A percentile compares a stretch with the other conserved stretches of the same genome.
These are phyloP conservation scores for Tipula lateralis DNA, from an alignment of 2,888 invertebrate genomes.

Conservation along the genomic window DNA sequence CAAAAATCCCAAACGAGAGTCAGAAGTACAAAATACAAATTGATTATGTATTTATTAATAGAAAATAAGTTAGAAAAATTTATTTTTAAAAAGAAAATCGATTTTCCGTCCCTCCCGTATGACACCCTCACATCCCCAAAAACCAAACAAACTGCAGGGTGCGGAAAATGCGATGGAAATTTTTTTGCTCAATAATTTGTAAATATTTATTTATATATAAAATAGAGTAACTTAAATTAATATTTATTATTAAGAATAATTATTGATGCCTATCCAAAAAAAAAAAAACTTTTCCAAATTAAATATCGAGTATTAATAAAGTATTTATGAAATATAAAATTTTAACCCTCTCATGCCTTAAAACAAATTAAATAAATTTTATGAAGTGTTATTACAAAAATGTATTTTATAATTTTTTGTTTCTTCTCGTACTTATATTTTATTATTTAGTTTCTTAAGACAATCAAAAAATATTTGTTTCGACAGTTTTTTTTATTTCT, in stretches of 20 bases:
- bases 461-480: background rate
- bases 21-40: background rate
- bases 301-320: background rate
- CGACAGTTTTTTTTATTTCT: background rate
- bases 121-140: background rate
- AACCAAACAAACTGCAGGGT: background rate
- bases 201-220: background rate
- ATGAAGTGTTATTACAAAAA: background rate
- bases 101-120: background rate
- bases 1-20: background rate
- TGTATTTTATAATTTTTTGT: background rate
- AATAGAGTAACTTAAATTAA: background rate
- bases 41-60: background rate
- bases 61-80: background rate
- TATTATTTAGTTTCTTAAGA: background rate
- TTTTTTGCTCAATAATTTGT: background rate
- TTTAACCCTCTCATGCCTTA: constrained; percentile 19
- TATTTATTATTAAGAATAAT: background rate
- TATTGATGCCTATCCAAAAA: constrained; percentile 7
- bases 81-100: background rate
- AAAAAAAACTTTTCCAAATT: background rate
- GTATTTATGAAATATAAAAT: constrained; percentile 14
- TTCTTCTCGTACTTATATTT: background rate
- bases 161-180: background rate
- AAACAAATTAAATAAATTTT: background rate